A percentile compares a stretch with the other conserved stretches of the same genome.
Conservation (phyloP, 2,113 vertebrate species). For the Vimba vimba region DNA sequence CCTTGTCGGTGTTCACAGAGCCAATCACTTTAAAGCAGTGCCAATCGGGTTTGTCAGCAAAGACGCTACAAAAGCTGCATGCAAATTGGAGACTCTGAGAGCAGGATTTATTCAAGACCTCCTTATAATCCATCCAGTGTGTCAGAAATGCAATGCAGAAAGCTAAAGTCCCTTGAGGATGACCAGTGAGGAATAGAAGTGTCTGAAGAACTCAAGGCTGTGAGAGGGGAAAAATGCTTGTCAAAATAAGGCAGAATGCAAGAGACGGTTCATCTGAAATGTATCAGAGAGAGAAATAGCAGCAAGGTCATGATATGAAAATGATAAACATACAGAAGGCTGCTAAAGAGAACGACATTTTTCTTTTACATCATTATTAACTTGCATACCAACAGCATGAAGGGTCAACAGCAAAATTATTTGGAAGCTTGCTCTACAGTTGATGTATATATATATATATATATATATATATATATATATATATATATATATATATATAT, state of each 20-base stretch:
- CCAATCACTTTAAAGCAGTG: slow-evolving; percentile 40
- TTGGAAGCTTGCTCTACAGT: neutral
- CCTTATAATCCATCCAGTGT: slow-evolving; percentile 35
- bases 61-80: slow-evolving; percentile 39
- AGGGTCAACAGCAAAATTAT: neutral
- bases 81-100: slow-evolving; percentile 37
- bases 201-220: slow-evolving; percentile 3
- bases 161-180: slow-evolving; percentile 22
- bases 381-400: neutral
- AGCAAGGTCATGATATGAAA: neutral
- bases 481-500: neutral
- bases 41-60: slow-evolving; percentile 48
- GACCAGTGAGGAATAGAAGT: slow-evolving; percentile 1
- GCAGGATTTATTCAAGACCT: slow-evolving; percentile 46
- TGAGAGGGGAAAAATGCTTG: neutral
- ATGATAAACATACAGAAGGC: neutral
- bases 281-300: neutral
- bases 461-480: neutral
- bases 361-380: slow-evolving; percentile 1
- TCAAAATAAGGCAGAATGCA: neutral
- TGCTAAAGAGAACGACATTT: neutral
- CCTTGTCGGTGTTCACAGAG: neutral
- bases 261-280: neutral
- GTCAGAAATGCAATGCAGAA: slow-evolving; percentile 38
- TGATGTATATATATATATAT: neutral